phyloP scores from a whole-genome alignment of 1,140 invertebrate genomes.

The Reticulitermes speratus region DNA sequence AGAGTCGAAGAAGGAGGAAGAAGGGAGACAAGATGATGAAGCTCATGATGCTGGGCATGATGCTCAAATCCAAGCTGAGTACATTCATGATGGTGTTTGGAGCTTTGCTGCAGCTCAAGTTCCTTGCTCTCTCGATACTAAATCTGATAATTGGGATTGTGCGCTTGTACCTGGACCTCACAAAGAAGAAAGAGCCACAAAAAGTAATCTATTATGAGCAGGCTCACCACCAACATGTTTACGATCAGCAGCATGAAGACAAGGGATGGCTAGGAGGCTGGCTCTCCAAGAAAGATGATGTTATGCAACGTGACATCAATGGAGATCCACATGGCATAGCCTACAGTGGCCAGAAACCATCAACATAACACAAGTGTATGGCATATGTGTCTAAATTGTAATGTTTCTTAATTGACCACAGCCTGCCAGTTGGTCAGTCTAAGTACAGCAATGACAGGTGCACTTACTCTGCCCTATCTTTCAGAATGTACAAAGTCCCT shows the following conservation, averaged over 20 bases:
- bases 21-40: slow-evolving; percentile 31
- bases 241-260: slow-evolving; percentile 31
- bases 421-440: no score
- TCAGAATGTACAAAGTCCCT: no score
- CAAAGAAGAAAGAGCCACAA: slow-evolving; percentile 29
- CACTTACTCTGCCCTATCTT: no score
- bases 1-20: not conserved
- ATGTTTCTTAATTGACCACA: no score
- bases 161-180: slow-evolving; percentile 22
- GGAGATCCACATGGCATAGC: not conserved
- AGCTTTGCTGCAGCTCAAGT: slow-evolving; percentile 26
- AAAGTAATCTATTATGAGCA: slow-evolving; percentile 34
- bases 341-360: slow-evolving; percentile 2
- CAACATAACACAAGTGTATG: not conserved
- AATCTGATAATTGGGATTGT: slow-evolving; percentile 21
- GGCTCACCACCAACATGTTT: slow-evolving; percentile 33
- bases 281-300: not conserved
- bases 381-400: no score
- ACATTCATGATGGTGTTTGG: slow-evolving; percentile 16
- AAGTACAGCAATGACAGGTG: no score
- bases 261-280: slow-evolving; percentile 22
- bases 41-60: slow-evolving; percentile 25
- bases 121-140: slow-evolving; percentile 13
- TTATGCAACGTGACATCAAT: not conserved
- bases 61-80: slow-evolving; percentile 26